Evolutionary conservation across 2,113 vertebrate genomes (phyloP).

Genomic region (Numida meleagris): DNA sequence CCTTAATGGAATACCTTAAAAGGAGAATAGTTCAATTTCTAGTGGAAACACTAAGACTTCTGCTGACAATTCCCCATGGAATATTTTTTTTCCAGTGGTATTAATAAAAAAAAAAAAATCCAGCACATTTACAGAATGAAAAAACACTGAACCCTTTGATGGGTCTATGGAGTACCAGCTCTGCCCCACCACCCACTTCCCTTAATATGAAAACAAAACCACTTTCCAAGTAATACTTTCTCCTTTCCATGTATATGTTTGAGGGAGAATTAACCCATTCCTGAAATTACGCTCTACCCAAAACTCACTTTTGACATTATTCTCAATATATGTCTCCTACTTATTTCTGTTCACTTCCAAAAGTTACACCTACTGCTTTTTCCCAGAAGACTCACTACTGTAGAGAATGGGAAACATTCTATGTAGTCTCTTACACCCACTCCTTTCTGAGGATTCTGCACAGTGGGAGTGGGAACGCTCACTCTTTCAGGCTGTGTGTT

Average conservation of each 20-base stretch:
- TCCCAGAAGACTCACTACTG: neutral
- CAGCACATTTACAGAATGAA: neutral
- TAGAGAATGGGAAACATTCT: neutral
- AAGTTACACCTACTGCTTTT: neutral
- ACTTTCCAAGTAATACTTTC: neutral
- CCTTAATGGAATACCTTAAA: neutral
- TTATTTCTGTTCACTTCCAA: neutral
- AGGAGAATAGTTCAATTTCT: neutral
- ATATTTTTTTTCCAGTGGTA: neutral
- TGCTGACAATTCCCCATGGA: neutral
- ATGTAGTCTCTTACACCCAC: fast-evolving
- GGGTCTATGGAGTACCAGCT: fast-evolving
- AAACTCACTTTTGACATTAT: neutral
- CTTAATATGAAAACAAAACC: neutral
- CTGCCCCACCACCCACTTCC: neutral
- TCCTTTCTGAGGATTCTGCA: neutral
- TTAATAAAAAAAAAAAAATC: neutral
- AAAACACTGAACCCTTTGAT: neutral
- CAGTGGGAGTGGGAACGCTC: neutral
- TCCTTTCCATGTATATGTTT: neutral
- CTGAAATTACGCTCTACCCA: neutral
- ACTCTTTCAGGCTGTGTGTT: fast-evolving
- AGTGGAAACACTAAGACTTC: neutral
- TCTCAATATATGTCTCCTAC: neutral
- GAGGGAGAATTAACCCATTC: neutral